Conservation (phyloP, 2,797 vertebrate genomes). For the Limnodromus scolopaceus region DNA sequence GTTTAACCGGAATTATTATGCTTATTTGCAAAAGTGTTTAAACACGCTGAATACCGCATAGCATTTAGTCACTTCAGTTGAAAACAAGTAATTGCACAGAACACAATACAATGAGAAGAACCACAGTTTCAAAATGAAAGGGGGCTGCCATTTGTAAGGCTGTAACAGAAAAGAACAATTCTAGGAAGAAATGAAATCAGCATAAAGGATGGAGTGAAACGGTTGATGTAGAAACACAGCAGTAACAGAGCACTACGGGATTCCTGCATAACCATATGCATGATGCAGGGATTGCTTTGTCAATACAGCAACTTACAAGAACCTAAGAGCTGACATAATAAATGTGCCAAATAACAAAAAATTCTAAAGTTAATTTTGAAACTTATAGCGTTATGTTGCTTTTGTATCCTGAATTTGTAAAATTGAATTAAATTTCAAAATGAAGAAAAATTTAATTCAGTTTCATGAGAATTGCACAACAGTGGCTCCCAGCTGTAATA, state of each 20-base stretch:
- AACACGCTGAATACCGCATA: neutral
- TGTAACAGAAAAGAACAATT: neutral
- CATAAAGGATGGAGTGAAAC: neutral
- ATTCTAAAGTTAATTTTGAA: neutral
- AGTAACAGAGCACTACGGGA: neutral
- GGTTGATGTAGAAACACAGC: neutral
- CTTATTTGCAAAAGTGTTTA: neutral
- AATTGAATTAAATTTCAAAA: neutral
- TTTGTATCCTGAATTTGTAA: neutral
- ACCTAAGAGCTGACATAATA: rapidly evolving
- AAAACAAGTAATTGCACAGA: neutral
- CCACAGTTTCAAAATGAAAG: neutral
- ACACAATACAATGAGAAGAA: neutral
- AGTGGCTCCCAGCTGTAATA: neutral
- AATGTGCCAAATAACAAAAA: neutral
- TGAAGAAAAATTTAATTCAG: neutral
- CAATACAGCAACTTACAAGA: neutral
- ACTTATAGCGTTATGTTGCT: rapidly evolving
- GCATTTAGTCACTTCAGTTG: neutral
- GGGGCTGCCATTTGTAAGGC: neutral
- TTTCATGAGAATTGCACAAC: neutral
- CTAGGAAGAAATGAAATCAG: neutral
- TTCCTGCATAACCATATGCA: neutral
- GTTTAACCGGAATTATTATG: neutral
- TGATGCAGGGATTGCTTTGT: neutral